Conservation (phyloP, 1,140 invertebrate genomes). For the Camponotus floridanus region DNA sequence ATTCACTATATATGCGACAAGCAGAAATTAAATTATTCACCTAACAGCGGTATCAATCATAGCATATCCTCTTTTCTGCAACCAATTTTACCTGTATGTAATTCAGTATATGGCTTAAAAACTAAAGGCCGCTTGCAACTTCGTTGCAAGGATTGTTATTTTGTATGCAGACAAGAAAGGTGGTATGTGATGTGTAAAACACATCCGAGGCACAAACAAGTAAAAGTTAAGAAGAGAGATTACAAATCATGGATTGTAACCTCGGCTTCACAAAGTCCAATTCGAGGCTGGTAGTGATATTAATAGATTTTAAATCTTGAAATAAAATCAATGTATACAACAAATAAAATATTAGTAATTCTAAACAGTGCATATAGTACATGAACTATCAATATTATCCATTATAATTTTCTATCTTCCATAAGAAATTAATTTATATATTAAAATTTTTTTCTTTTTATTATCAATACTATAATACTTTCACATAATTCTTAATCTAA, state of each 20-base stretch:
- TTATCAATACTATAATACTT: background rate
- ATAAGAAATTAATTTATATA: background rate
- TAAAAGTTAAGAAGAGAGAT: conserved; percentile 89
- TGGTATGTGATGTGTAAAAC: conserved; percentile 91
- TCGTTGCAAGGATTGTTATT: conserved; percentile 93
- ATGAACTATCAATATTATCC: background rate
- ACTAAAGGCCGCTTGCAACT: conserved; percentile 87
- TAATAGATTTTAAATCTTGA: background rate
- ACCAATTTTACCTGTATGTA: conserved; percentile 51
- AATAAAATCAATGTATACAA: conserved; percentile 4
- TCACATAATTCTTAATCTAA: background rate
- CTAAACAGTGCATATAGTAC: background rate
- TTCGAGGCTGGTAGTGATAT: conserved; percentile 86
- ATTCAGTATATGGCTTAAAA: conserved; percentile 87
- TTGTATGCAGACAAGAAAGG: conserved; percentile 89
- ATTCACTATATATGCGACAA: conserved; percentile 27
- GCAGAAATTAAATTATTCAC: conserved; percentile 5
- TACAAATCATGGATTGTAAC: conserved; percentile 89
- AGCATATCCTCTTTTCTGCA: conserved; percentile 17
- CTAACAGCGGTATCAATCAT: background rate
- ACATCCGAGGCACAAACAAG: conserved; percentile 93
- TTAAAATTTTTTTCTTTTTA: background rate
- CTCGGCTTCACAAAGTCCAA: conserved; percentile 89
- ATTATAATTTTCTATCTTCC: background rate
- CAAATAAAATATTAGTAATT: conserved; percentile 17